Evolutionary conservation across 2,888 invertebrate species (phyloP).

Genomic region (Lissonota sp.): DNA sequence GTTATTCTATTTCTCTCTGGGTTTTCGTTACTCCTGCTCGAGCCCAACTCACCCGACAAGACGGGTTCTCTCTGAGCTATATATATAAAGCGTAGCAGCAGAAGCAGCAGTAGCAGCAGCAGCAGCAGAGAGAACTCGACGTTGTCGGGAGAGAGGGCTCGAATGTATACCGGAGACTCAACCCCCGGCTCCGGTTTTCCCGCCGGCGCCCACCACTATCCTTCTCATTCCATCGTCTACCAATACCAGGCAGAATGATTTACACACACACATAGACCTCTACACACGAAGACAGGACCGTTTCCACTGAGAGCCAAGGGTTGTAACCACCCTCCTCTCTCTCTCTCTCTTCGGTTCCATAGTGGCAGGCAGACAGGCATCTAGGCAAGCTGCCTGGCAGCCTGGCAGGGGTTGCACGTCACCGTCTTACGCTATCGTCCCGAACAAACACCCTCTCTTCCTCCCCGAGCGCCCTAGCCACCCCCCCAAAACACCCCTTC

Average conservation of each 20-base stretch:
- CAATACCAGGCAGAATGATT: slow-evolving; percentile 41
- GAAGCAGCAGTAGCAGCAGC: too few relatives aligned
- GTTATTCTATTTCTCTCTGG: slow-evolving; percentile 79
- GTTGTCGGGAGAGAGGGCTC: slow-evolving; percentile 56
- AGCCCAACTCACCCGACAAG: slow-evolving; percentile 66
- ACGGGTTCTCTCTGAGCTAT: slow-evolving; percentile 45
- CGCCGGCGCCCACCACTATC: slow-evolving; percentile 59
- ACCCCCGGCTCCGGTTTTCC: slow-evolving; percentile 58
- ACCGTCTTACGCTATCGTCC: slow-evolving; percentile 83
- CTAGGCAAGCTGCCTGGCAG: slow-evolving; percentile 76
- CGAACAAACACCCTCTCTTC: slow-evolving; percentile 80
- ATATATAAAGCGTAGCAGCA: slow-evolving; percentile 25
- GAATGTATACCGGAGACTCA: slow-evolving; percentile 42
- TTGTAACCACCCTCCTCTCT: slow-evolving; percentile 79
- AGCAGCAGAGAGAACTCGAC: slow-evolving; percentile 42
- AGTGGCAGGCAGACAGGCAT: slow-evolving; percentile 72
- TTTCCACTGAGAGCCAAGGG: slow-evolving; percentile 76
- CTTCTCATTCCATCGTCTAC: slow-evolving; percentile 62
- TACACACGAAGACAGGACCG: slow-evolving; percentile 60
- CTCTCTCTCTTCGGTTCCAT: slow-evolving; percentile 76
- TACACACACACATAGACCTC: slow-evolving; percentile 67
- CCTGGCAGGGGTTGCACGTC: slow-evolving; percentile 81
- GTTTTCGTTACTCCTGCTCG: slow-evolving; percentile 74
- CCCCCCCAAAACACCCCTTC: slow-evolving; percentile 68
- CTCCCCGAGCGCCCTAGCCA: too few relatives aligned